Base-by-base conservation (phyloP, 2,888 invertebrate species). In the Ctenicera cuprea region DNA sequence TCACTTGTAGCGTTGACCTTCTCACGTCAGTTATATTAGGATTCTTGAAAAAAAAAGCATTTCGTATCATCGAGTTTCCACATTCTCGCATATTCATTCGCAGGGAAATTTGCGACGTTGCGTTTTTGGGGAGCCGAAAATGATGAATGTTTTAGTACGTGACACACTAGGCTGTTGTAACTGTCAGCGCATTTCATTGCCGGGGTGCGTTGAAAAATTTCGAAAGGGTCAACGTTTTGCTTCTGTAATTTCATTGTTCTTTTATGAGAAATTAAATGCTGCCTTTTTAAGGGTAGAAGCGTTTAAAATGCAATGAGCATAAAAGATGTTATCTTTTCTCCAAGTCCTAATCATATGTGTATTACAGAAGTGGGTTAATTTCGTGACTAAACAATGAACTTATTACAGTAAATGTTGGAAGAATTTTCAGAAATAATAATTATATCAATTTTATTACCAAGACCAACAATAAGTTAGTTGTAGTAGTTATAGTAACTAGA, bases 1-100 rank as follows among this genome's bases (percentile, higher is more conserved):
- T 67, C 71, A 64, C 62, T 74, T 74, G 64, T 63, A 57, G 52
- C 48, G 62, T 16, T 45, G 62, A 62, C 62, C 62, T 45, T 59
- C 20, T 12, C 59, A 59, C 41, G 38, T 20, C n/a, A 33, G 59
- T 38, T 37, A 33, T 57, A 37, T 57, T 57, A 30, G 57, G 37
- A 57, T 22, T 57, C 57, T 33, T 16, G 33, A 30, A 57, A 57
- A 57, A 57, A 57, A 50, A 14, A 26, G 26, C 4, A 41, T 14
- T 41, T 41, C 26, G 30, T 57, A 57, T 57, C 57, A 37, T n/a
- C 59, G 38, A 11, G 38, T 38, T 20, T 59, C 20, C 12, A n/a
- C 12, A n/a, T 22, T 20, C 38, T 20, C 38, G 59, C 59, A 59
- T 59, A 59, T 54, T 54, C 59, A 59, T 59, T 41, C 37, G 1